Conservation (phyloP, 2,797 vertebrate genomes). For the Rhynchotus rufescens region DNA sequence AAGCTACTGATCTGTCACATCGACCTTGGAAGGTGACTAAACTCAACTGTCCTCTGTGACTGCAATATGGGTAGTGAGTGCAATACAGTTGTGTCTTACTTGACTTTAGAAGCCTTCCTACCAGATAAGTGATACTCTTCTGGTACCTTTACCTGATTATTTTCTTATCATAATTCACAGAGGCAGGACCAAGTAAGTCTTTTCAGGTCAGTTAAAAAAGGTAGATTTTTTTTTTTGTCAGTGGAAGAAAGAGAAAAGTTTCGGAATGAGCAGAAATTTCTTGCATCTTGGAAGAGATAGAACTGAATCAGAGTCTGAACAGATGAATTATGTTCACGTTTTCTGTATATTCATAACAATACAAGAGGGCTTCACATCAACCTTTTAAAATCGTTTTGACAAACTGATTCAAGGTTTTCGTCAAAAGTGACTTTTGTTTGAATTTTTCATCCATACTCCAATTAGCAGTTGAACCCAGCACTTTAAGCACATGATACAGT, state of each 20-base stretch:
- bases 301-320: conserved; percentile 29
- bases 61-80: rapidly evolving
- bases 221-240: not conserved
- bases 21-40: not conserved
- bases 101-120: not conserved
- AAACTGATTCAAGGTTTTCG: conserved; percentile 55
- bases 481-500: conserved; percentile 40
- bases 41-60: not conserved
- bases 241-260: not conserved
- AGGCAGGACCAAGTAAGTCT: not conserved
- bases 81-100: not conserved
- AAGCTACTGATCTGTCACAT: not conserved
- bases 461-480: conserved; percentile 67
- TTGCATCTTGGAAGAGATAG: conserved; percentile 51
- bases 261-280: conserved; percentile 30
- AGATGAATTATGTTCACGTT: conserved; percentile 60
- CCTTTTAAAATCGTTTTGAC: conserved; percentile 72
- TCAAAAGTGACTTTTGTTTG: conserved; percentile 69
- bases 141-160: not conserved
- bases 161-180: not conserved
- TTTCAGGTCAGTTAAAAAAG: not conserved
- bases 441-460: conserved; percentile 54
- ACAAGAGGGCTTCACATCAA: conserved; percentile 66
- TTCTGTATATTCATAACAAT: conserved; percentile 68
- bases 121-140: not conserved